Evolutionary conservation across 2,888 invertebrate species (phyloP), one percentile per base, ranked within the genome.

Genomic region (Phania funesta): DNA sequence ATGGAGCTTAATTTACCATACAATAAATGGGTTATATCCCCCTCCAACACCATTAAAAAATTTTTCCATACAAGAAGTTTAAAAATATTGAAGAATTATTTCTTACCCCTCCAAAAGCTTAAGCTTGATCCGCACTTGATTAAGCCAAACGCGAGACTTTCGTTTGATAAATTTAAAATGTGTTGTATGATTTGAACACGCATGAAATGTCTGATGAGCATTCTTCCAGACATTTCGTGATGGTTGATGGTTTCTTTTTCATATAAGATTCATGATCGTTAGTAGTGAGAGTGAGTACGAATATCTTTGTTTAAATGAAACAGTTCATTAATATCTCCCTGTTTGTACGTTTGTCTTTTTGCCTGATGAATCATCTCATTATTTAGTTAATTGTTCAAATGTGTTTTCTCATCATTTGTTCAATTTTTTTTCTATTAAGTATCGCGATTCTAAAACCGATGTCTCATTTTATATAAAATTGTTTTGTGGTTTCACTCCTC

Each of bases 151-250:
- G 41, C 20, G 32, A 11, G 22, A 13, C 58, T 46, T 9, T 38
- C 18, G 48, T 65, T 71, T 64, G 71, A 80, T 58, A 44, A 60
- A 50, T 70, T 75, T 65, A 58, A 76, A 76, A 38, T 76, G 70
- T 70, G 18, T 71, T 70, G 29, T 16, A 32, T 76, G 75, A 67
- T 71, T 76, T 67, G 67, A 80, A 75, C 75, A 71, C 74, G 70
- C 75, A 75, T 65, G 70, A 41, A 74, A 70, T 75, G 65, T 80
- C 74, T 56, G 52, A 48, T 75, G 41, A 65, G 56, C 48, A 50
- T 38, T 46, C 22, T 24, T 50, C 65, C 60, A 77, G 22, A 38
- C 32, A 48, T 54, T 44, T 64, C 29, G 41, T 65, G 56, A 64
- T 74, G 41, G 24, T 16, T 20, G 16, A 38, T 35, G 5, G 3